A percentile compares a stretch with the other conserved stretches of the same genome.
These are phyloP conservation scores for Eubasilissa regina DNA, from an alignment of 1,140 invertebrate genomes.

Conservation along the genomic window DNA sequence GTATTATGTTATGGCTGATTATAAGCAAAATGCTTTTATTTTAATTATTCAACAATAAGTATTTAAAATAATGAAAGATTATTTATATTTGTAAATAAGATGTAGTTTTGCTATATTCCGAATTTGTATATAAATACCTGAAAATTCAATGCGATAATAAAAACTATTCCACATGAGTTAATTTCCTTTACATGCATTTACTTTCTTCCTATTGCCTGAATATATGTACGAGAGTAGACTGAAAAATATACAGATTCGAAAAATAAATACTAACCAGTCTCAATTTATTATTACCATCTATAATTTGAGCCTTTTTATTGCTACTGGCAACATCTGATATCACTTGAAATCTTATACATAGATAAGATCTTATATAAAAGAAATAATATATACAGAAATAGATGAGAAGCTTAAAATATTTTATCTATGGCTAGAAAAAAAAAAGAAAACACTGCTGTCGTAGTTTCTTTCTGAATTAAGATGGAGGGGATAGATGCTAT, in stretches of 20 bases:
- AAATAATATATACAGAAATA: too few species aligned
- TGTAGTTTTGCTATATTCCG: constrained; percentile 50
- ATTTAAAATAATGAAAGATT: constrained; percentile 23
- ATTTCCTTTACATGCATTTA: too few species aligned
- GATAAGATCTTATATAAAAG: too few species aligned
- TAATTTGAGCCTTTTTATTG: neutral
- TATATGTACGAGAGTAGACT: too few species aligned
- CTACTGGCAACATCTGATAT: neutral
- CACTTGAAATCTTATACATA: too few species aligned
- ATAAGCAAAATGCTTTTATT: constrained; percentile 30
- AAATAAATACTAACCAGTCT: neutral
- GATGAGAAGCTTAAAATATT: too few species aligned
- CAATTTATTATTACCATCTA: neutral
- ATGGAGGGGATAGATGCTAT: too few species aligned
- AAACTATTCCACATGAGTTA: constrained; percentile 14
- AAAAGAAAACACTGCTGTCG: too few species aligned
- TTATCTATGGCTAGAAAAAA: too few species aligned
- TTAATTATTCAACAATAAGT: constrained; percentile 35
- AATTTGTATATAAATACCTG: constrained; percentile 42
- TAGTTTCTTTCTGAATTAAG: too few species aligned
- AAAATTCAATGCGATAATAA: constrained; percentile 25
- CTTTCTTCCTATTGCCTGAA: too few species aligned
- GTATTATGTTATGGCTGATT: constrained; percentile 23
- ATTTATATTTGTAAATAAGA: constrained; percentile 47
- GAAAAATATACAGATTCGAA: too few species aligned